Conservation (phyloP, 2,888 invertebrate genomes). For the Acholoe squamosa region DNA sequence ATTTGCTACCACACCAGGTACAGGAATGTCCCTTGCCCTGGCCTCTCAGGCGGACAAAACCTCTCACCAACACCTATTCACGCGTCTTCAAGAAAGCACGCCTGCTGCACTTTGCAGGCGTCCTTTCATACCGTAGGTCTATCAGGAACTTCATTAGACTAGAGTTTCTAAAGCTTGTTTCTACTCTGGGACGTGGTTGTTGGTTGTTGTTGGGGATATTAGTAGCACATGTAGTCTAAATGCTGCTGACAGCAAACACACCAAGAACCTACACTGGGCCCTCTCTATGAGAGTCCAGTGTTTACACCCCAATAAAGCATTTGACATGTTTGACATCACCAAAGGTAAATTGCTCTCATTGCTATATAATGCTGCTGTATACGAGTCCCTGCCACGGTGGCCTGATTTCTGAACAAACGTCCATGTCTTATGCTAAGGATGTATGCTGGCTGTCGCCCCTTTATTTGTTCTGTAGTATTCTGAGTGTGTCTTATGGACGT, state of each 20-base stretch:
- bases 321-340: slow-evolving; percentile 10
- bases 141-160: too few relatives aligned
- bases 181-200: slow-evolving; percentile 8
- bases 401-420: neutral
- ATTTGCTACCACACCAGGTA: neutral
- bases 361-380: neutral
- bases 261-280: neutral
- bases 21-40: neutral
- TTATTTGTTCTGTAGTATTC: slow-evolving; percentile 36
- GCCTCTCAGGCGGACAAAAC: too few relatives aligned
- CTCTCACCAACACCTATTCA: too few relatives aligned
- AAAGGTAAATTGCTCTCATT: neutral
- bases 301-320: neutral
- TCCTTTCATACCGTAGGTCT: too few relatives aligned
- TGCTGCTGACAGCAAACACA: slow-evolving; percentile 10
- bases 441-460: neutral
- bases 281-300: neutral
- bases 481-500: neutral
- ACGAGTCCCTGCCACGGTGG: neutral
- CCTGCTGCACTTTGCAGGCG: too few relatives aligned
- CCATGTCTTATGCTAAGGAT: neutral
- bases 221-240: slow-evolving; percentile 1
- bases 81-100: too few relatives aligned
- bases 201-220: neutral
- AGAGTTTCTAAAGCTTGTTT: neutral